A percentile compares a stretch with the other conserved stretches of the same genome.
Evolutionary conservation across 2,797 vertebrate genomes (phyloP).

Genomic region (Leuciscus waleckii): DNA sequence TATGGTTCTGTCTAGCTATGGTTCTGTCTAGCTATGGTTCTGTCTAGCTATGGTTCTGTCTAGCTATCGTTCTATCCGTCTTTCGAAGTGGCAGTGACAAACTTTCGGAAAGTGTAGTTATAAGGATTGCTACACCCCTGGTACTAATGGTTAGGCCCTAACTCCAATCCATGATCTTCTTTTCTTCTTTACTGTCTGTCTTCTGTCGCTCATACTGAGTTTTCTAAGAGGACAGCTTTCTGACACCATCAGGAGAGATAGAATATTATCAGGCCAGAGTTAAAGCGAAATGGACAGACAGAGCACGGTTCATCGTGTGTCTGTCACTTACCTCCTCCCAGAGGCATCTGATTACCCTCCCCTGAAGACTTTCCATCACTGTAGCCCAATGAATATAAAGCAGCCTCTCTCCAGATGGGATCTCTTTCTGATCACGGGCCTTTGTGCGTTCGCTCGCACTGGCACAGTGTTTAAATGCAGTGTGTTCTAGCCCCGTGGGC

Average conservation of each 20-base stretch:
- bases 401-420: constrained; percentile 57
- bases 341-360: constrained; percentile 48
- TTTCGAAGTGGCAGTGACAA: not conserved
- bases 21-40: not conserved
- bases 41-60: not conserved
- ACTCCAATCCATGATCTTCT: not conserved
- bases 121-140: not conserved
- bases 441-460: constrained; percentile 60
- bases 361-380: constrained; percentile 40
- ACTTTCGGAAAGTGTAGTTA: constrained; percentile 6
- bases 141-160: not conserved
- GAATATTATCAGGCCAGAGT: constrained; percentile 27
- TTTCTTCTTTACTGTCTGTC: not conserved
- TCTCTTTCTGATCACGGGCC: constrained; percentile 54
- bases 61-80: not conserved
- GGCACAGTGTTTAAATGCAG: constrained; percentile 58
- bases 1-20: not conserved
- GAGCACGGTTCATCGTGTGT: constrained; percentile 1
- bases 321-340: constrained; percentile 19
- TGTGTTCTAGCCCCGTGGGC: constrained; percentile 57
- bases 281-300: constrained; percentile 16
- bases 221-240: constrained; percentile 9
- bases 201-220: not conserved
- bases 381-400: constrained; percentile 62
- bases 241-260: not conserved